Evolutionary conservation across 2,797 vertebrate genomes (phyloP), one percentile per base, ranked within the genome.

Genomic region (Crypturellus tataupa): DNA sequence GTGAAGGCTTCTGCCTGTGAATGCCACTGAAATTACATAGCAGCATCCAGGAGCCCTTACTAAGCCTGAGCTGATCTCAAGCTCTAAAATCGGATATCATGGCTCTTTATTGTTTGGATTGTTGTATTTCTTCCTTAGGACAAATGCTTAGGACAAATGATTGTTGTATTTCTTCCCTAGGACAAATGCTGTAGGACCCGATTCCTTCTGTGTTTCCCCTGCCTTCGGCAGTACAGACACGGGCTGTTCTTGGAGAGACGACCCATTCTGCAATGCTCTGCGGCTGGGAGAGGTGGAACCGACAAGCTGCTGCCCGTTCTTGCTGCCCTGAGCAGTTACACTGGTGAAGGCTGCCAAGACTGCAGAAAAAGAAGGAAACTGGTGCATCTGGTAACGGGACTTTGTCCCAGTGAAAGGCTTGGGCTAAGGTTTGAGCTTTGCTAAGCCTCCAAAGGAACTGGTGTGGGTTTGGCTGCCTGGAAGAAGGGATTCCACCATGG

Each of bases 21-120:
- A 71, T 58, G 44, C 62, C 27, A 9, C 12, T 53, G 83, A 75
- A 92, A 93, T 93, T 76, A 84, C 65, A 59, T 59, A 92, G 55
- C 42, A 39, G 4, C 37, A 27, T 60, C 56, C 60, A 69, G 85
- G 46, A 63, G 49, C 69, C 35, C 88, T 82, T 83, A 46, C 75
- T 91, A 87, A 83, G 78, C 81, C 64, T 49, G 60, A 83, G 44
- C n/a, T 71, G 82, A 68, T 46, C 44, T 46, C 46, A 47, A 85
- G 67, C 33, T 72, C 87, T 89, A 79, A 80, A 65, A 64, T 14
- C 4, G 24, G 35, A 27, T 83, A 69, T 62, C 65, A 78, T 39
- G 42, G 37, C 35, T 80, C 85, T 67, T 72, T 77, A 31, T 55
- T 24, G 25, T 89, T 80, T 87, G 46, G 25, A 72, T 80, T 20